Evolutionary conservation across 2,797 vertebrate species (phyloP).

Genomic region (Sardinella longiceps): DNA sequence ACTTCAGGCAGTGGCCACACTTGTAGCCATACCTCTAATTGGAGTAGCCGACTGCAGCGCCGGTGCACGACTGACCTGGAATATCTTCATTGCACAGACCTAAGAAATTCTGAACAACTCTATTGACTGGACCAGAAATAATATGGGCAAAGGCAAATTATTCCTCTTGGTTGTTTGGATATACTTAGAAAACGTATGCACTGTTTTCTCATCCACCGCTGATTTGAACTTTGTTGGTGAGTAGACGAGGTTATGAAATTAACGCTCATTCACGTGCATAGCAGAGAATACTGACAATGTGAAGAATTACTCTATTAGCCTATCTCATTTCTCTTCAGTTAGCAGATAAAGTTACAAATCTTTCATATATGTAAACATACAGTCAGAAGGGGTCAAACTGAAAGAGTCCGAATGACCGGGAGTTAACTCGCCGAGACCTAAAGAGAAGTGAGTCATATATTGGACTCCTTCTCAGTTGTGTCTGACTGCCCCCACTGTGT

Average conservation of each 20-base stretch:
- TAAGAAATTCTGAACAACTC: not conserved
- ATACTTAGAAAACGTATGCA: conserved; percentile 34
- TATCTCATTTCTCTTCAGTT: not conserved
- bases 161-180: conserved; percentile 36
- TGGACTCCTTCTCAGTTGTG: not conserved
- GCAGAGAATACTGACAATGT: not conserved
- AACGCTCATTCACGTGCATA: not conserved
- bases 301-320: not conserved
- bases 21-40: conserved; percentile 36
- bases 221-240: conserved; percentile 41
- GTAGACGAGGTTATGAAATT: not conserved
- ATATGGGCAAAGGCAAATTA: conserved; percentile 72
- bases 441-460: not conserved
- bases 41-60: conserved; percentile 29
- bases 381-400: not conserved
- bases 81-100: conserved; percentile 30
- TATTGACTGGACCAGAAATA: conserved; percentile 48
- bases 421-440: not conserved
- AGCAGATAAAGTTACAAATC: not conserved
- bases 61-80: conserved; percentile 50
- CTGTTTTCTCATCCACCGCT: conserved; percentile 25
- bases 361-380: not conserved
- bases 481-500: not conserved
- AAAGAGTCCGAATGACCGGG: not conserved
- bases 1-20: conserved; percentile 47